Evolutionary conservation across 2,113 vertebrate species (phyloP).

Genomic region (Isichthys henryi): DNA sequence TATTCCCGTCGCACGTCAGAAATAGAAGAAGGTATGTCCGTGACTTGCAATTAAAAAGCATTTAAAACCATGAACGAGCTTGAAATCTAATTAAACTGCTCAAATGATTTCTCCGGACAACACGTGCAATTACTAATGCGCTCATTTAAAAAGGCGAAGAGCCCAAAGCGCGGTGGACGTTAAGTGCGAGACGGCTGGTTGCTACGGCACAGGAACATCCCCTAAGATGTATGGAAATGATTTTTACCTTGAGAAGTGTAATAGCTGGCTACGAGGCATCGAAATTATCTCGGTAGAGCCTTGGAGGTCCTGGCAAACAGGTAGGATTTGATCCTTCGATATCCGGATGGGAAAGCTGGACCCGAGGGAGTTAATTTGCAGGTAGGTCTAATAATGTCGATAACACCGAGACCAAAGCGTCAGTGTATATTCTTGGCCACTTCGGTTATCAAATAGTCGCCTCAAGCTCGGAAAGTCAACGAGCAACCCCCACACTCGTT

Average conservation of each 20-base stretch:
- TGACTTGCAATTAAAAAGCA: background rate
- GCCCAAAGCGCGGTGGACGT: too few relatives aligned
- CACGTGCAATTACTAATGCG: background rate
- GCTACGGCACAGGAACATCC: background rate
- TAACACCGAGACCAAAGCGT: background rate
- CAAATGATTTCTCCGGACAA: background rate
- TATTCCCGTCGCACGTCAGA: background rate
- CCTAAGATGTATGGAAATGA: background rate
- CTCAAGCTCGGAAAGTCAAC: slow-evolving; percentile 8
- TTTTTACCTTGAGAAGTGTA: slow-evolving; percentile 14
- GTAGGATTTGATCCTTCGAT: background rate
- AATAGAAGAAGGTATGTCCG: background rate
- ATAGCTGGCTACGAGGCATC: background rate
- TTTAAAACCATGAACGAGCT: background rate
- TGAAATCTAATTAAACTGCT: background rate
- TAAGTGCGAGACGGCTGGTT: background rate
- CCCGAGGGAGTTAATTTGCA: background rate
- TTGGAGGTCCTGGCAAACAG: background rate
- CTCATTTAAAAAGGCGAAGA: background rate
- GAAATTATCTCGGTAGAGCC: background rate
- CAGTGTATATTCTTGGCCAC: background rate
- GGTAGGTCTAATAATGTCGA: background rate
- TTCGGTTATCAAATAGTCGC: slow-evolving; percentile 4
- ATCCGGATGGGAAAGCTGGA: background rate
- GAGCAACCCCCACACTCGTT: background rate